Evolutionary conservation across 1,140 invertebrate species (phyloP), one percentile per base, ranked within the genome.

Genomic region (Platyscapa corneri): DNA sequence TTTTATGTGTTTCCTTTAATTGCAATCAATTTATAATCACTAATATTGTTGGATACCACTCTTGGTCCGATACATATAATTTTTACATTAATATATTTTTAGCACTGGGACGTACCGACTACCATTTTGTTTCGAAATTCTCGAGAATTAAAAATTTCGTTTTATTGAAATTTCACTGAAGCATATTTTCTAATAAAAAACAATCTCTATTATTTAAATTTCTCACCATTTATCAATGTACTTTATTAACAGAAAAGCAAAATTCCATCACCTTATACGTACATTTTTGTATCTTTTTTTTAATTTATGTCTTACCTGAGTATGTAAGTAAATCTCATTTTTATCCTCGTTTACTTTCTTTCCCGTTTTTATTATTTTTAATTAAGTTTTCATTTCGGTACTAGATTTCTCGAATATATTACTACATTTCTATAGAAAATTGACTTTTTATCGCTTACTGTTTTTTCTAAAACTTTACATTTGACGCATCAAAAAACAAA

Each of bases 351-450:
- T 75, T 23, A 20, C 6, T 75, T 53, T 64, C 56, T 60, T 30
- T 56, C 27, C 34, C 30, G 3, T 70, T 80, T 46, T 79, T 8
- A 53, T 53, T 32, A 86, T 80, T 60, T 65, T 39, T n/a, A 23
- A 34, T 85, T 80, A 64, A 74, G 34, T 30, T 56, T 77, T 56
- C 32, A 5, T 34, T 70, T 83, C 60, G 46, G 72, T 67, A 39
- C 64, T 83, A 79, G 85, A 86, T 88, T 87, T 81, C 27, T 85
- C 67, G 49, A 79, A 88, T 90, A 89, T 91, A 92, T 92, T 91
- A 89, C 91, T 92, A 91, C 82, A 88, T 87, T 89, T 90, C 90
- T 88, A 88, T 89, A 90, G 42, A 88, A 86, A 92, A 92, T 92
- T 92, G 90, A 92, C 92, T 88, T 86, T 87, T 89, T 88, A 76